A percentile compares a stretch with the other conserved stretches of the same genome.
These are phyloP conservation scores for Meteorus colon DNA, from an alignment of 2,888 invertebrate species.

Conservation along the genomic window DNA sequence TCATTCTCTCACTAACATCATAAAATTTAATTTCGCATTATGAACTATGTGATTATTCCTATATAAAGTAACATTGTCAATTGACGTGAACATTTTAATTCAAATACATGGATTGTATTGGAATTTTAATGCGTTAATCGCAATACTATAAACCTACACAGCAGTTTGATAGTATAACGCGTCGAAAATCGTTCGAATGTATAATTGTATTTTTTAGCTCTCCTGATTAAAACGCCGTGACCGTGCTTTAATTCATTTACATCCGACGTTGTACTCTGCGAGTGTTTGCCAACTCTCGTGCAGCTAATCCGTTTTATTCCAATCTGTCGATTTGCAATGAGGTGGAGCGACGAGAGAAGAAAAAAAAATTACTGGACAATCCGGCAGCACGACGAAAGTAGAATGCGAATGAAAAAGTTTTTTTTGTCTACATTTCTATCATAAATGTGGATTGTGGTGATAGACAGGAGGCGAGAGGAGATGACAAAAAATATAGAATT, in stretches of 20 bases:
- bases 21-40: neutral
- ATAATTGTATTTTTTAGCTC: slow-evolving; percentile 40
- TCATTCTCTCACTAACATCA: neutral
- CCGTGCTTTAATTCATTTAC: slow-evolving; percentile 41
- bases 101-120: neutral
- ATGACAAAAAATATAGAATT: slow-evolving; percentile 4
- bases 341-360: slow-evolving; percentile 11
- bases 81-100: neutral
- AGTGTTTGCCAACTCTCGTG: slow-evolving; percentile 41
- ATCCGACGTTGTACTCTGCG: slow-evolving; percentile 22
- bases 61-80: slow-evolving; percentile 8
- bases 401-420: slow-evolving; percentile 23
- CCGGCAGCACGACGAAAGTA: slow-evolving; percentile 26
- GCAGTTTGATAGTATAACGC: slow-evolving; percentile 12
- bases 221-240: slow-evolving; percentile 43
- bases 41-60: neutral
- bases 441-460: neutral
- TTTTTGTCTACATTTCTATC: neutral
- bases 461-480: neutral
- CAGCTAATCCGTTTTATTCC: slow-evolving; percentile 43
- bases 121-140: neutral
- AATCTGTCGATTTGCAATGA: slow-evolving; percentile 33
- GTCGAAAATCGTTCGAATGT: slow-evolving; percentile 37
- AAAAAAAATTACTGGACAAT: slow-evolving; percentile 26
- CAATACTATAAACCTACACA: neutral